Base-by-base conservation (phyloP, 2,797 vertebrate species). In the Lepus townsendii region DNA sequence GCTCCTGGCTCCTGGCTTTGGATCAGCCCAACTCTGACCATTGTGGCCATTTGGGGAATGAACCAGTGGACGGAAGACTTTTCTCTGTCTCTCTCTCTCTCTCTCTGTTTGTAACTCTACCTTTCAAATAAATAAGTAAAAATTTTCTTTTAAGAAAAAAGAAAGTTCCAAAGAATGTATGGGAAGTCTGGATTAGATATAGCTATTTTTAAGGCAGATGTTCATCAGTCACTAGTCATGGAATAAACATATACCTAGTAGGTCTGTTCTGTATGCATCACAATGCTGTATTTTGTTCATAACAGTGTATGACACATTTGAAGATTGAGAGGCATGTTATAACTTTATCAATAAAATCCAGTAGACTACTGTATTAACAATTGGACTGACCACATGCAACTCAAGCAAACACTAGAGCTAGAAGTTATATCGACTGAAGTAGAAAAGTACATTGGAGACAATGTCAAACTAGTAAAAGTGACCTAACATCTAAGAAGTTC, bases 391-490 rank as follows among this genome's bases (percentile, higher is more conserved):
- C 9, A 12, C 2, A 1, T 30, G 47, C 26, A n/a, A 62, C 42
- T 69, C 93, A 50, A 57, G 77, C 60, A 60, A 72, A 82, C 73
- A 42, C 27, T n/a, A 60, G 62, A 83, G 14, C 32, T 87, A 50
- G 65, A 95, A 63, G 12, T 80, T 32, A 47, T 2, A 12, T 68
- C 80, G 9, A 72, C 63, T 24, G 22, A 95, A 85, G 62, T 65
- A 62, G 38, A 87, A 73, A 62, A 69, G 63, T 62, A 22, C 52
- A 84, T 68, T 88, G 42, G 82, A 82, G 79, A 38, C 62, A 85
- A 5, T n/a, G 2, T 75, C 80, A 20, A 65, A 8, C 65, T 47
- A 71, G 32, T 72, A 68, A 73, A 90, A 90, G 60, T 79, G 35
- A 16, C 80, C 19, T 30, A 78, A 7, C 26, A 75, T 82, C 19